Evolutionary conservation across 2,797 vertebrate genomes (phyloP).

Genomic region (Brachyalestes nurse): DNA sequence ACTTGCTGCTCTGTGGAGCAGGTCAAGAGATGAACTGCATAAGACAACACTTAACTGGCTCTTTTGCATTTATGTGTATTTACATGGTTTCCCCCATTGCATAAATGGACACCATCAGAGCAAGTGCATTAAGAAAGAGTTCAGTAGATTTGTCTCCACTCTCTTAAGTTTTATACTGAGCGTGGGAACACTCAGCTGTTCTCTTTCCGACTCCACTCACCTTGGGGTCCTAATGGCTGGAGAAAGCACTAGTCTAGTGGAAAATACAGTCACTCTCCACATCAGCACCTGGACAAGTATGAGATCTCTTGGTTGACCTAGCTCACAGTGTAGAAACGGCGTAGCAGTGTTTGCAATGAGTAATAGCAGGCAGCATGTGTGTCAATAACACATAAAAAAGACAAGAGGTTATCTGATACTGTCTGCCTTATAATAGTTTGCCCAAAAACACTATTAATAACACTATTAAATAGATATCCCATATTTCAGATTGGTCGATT

Average conservation of each 20-base stretch:
- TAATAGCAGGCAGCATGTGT: constrained; percentile 60
- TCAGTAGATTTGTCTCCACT: constrained; percentile 30
- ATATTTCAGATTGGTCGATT: neutral
- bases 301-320: constrained; percentile 67
- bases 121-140: constrained; percentile 14
- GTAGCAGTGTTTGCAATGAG: constrained; percentile 66
- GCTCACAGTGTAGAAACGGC: constrained; percentile 58
- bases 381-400: constrained; percentile 43
- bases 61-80: constrained; percentile 21
- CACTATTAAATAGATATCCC: constrained; percentile 36
- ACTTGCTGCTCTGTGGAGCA: constrained; percentile 23
- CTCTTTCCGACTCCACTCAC: constrained; percentile 11
- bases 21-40: constrained; percentile 30
- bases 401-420: constrained; percentile 52
- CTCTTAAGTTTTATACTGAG: constrained; percentile 17
- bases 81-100: constrained; percentile 22
- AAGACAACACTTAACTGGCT: constrained; percentile 39
- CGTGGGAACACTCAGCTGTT: constrained; percentile 34
- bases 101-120: constrained; percentile 21
- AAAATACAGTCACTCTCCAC: constrained; percentile 61
- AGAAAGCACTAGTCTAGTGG: constrained; percentile 56
- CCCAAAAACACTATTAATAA: neutral
- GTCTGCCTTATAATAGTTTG: constrained; percentile 57
- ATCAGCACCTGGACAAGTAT: constrained; percentile 67
- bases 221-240: constrained; percentile 36